These are phyloP conservation scores for Muscicapa adusta DNA, from an alignment of 2,113 vertebrate genomes.

Conservation along the genomic window DNA sequence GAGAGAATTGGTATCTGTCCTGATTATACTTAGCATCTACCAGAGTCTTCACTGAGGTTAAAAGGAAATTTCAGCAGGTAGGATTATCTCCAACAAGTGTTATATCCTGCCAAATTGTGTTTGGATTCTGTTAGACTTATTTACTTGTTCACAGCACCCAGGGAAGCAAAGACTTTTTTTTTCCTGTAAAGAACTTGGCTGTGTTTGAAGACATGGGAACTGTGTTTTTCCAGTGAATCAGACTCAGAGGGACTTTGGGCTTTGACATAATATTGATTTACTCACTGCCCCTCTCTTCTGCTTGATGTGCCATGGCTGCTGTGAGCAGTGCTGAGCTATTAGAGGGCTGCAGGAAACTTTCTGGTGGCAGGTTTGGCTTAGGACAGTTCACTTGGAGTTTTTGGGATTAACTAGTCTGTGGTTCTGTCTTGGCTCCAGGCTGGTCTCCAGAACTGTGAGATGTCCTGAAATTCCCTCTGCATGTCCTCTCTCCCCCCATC, in stretches of 20 bases:
- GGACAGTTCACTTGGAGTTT: neutral
- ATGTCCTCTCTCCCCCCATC: neutral
- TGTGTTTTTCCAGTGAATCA: slow-evolving; percentile 26
- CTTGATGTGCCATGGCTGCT: neutral
- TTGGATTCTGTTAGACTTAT: slow-evolving; percentile 50
- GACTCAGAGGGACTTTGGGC: neutral
- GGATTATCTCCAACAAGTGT: slow-evolving; percentile 48
- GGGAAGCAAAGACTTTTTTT: neutral
- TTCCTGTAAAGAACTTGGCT: neutral
- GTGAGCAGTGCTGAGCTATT: neutral
- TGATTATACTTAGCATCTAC: slow-evolving; percentile 37
- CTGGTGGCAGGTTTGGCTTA: neutral
- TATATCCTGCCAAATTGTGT: slow-evolving; percentile 54
- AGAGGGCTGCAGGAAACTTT: neutral
- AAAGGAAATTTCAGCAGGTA: slow-evolving; percentile 61
- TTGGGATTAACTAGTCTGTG: neutral
- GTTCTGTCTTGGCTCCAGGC: neutral
- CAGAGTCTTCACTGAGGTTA: slow-evolving; percentile 36
- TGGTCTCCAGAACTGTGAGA: neutral
- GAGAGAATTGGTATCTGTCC: slow-evolving; percentile 13
- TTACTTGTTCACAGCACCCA: slow-evolving; percentile 21
- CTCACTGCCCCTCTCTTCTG: neutral
- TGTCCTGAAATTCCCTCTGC: neutral
- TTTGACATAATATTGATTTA: slow-evolving; percentile 23
- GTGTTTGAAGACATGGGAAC: slow-evolving; percentile 15